phyloP scores from a whole-genome alignment of 2,797 vertebrate species.

The Ptychobarbus kaznakovi region DNA sequence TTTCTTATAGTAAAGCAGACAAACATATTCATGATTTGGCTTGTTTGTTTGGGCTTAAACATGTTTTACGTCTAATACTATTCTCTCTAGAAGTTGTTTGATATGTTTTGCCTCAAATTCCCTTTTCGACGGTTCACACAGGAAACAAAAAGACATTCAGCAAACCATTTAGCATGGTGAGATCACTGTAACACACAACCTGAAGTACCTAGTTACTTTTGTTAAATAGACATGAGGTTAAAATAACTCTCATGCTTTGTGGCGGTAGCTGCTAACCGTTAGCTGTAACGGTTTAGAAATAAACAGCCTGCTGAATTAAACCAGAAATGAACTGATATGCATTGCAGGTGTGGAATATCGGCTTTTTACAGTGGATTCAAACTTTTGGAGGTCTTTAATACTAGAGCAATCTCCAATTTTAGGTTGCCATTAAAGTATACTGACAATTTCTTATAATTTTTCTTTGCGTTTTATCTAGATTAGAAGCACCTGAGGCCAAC shows the following conservation, averaged over 20 bases:
- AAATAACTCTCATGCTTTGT: not conserved
- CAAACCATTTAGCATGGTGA: not conserved
- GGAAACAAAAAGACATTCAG: not conserved
- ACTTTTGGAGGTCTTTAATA: not conserved
- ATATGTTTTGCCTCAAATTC: not conserved
- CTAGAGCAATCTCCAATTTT: not conserved
- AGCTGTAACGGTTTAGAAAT: not conserved
- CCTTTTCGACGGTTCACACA: not conserved
- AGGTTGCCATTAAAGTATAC: not conserved
- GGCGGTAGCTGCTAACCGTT: not conserved
- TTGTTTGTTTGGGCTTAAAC: not conserved
- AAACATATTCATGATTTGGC: not conserved
- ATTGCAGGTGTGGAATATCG: not conserved
- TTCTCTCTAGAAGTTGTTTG: not conserved
- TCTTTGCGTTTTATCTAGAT: constrained; percentile 29
- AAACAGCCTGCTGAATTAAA: no score
- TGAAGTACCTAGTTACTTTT: not conserved
- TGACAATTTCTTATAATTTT: not conserved
- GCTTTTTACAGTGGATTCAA: not conserved
- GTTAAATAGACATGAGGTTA: not conserved
- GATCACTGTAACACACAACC: not conserved
- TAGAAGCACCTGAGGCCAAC: constrained; percentile 21
- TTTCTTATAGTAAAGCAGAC: no score
- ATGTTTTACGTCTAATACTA: not conserved
- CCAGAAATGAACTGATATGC: not conserved